Evolutionary conservation across 2,888 invertebrate species (phyloP).

Genomic region (Blastobasis adustella): DNA sequence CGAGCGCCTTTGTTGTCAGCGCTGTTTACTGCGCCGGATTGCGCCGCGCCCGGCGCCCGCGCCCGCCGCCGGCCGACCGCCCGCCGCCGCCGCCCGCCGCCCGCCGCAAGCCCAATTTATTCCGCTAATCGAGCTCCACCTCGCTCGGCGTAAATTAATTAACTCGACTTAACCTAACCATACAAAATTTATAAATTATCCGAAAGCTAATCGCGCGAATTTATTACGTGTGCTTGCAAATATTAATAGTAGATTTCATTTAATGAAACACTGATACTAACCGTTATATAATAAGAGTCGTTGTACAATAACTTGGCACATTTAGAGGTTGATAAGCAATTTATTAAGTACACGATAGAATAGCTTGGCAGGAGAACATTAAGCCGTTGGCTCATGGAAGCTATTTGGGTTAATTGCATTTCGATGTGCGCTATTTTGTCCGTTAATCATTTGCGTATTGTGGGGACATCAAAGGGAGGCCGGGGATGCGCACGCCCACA

Average conservation of each 20-base stretch:
- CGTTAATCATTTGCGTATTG: slow-evolving; percentile 26
- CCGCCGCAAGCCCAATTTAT: slow-evolving; percentile 59
- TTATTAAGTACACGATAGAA: neutral
- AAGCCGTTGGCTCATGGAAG: slow-evolving; percentile 4
- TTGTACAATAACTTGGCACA: neutral
- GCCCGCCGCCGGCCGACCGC: slow-evolving; percentile 36
- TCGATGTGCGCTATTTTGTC: slow-evolving; percentile 25
- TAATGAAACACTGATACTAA: no score
- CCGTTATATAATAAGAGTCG: no score
- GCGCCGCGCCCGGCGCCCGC: slow-evolving; percentile 23
- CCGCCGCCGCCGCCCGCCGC: slow-evolving; percentile 16
- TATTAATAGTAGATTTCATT: no score
- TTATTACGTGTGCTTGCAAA: no score
- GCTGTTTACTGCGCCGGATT: slow-evolving; percentile 49
- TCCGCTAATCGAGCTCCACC: slow-evolving; percentile 64
- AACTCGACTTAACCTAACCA: slow-evolving; percentile 51
- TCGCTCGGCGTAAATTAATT: slow-evolving; percentile 62
- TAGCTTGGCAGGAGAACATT: no score
- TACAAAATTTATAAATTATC: slow-evolving; percentile 38
- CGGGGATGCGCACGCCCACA: slow-evolving; percentile 32
- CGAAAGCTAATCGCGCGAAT: neutral
- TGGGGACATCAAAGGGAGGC: slow-evolving; percentile 41
- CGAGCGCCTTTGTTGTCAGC: slow-evolving; percentile 62
- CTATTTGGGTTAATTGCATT: slow-evolving; percentile 41
- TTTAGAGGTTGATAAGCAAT: no score